phyloP scores from a whole-genome alignment of 2,888 invertebrate genomes.

The Polydrusus tereticollis region DNA sequence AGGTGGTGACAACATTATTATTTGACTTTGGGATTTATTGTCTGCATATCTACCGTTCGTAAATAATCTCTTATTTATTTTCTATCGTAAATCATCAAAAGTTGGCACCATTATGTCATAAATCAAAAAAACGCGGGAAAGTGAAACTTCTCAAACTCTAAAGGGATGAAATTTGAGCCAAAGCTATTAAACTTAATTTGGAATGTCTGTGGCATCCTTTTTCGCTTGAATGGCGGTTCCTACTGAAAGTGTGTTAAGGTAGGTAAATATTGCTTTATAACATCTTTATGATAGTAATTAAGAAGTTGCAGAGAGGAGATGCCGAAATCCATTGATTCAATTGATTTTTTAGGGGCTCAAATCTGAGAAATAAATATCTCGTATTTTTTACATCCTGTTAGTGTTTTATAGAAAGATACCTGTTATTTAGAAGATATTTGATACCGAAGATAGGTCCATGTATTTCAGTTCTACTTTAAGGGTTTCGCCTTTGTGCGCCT shows the following conservation, averaged over 20 bases:
- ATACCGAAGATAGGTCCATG: constrained; percentile 19
- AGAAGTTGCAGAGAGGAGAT: constrained; percentile 20
- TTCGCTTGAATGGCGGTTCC: constrained; percentile 29
- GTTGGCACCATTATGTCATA: constrained; percentile 38
- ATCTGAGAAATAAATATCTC: constrained; percentile 26
- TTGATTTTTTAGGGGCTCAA: constrained; percentile 34
- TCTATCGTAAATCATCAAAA: constrained; percentile 27
- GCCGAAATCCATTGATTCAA: constrained; percentile 36
- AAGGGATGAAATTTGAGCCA: constrained; percentile 22
- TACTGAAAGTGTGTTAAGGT: constrained; percentile 31
- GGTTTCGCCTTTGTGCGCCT: constrained; percentile 9
- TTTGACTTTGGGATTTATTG: background rate
- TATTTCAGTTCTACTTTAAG: constrained; percentile 9
- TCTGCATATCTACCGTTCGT: constrained; percentile 11
- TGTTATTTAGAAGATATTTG: constrained; percentile 30
- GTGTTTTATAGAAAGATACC: constrained; percentile 23
- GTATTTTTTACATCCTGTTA: constrained; percentile 37
- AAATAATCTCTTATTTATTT: constrained; percentile 9
- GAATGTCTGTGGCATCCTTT: constrained; percentile 29
- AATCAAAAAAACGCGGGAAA: constrained; percentile 32
- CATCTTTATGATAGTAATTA: constrained; percentile 35
- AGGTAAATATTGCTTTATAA: constrained; percentile 42
- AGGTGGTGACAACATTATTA: background rate
- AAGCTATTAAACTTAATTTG: constrained; percentile 35
- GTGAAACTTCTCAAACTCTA: constrained; percentile 3